Base-by-base conservation (phyloP, 2,888 invertebrate species). In the Trichacis sp. region DNA sequence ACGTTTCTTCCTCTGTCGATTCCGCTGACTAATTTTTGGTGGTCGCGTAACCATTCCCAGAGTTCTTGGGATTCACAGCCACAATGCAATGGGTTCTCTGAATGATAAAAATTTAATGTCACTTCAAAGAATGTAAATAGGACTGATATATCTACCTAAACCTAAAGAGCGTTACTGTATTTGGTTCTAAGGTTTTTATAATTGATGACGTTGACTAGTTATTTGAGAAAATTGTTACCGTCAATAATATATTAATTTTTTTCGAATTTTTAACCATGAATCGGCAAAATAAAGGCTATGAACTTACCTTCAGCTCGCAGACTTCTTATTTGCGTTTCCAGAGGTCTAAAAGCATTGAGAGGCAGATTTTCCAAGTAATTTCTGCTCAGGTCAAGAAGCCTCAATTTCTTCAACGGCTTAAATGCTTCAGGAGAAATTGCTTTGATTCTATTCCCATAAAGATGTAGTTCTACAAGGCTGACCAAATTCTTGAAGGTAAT, bases 21-120 rank as follows among this genome's bases (percentile, higher is more conserved):
- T 71, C 88, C 88, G 62, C 86, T 80, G 14, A 92, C 87, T 63
- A 92, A 88, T 86, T 95, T 94, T 77, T 92, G 90, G 87, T 97
- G 94, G 82, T 94, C 93, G 78, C 93, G 89, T 81, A 96, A 88
- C 96, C 96, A 97, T 86, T 92, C 93, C 94, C 96, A 95, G 49
- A 96, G 88, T 81, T 94, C 94, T 85, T 95, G 93, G 58, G 95
- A 91, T 82, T 95, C 94, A 84, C 97, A 97, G 78, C 92, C 93
- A 84, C 97, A 97, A 68, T 92, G 91, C 74, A 96, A 87, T 38
- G 96, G 96, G 85, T 96, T 96, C 81, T 94, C 95, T 94, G 18
- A 1, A 14, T n/a, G n/a, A n/a, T n/a, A n/a, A n/a, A n/a, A n/a
- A n/a, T n/a, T n/a, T n/a, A n/a, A n/a, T n/a, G n/a, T n/a, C n/a